Evolutionary conservation across 2,797 vertebrate genomes (phyloP), one percentile per base, ranked within the genome.

Genomic region (Passerculus sandwichensis): DNA sequence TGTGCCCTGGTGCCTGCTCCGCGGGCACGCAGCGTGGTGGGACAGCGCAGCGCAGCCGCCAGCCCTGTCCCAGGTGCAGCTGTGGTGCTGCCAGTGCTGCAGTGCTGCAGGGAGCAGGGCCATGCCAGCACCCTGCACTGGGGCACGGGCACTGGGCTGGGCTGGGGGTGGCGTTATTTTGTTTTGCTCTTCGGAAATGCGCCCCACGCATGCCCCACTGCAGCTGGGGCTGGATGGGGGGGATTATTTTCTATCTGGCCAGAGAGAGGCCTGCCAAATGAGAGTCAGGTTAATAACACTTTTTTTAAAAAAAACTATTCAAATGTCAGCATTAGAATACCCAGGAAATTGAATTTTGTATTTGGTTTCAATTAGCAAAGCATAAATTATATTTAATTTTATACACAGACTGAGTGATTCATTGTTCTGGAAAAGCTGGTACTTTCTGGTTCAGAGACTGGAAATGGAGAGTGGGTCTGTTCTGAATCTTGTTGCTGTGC

Each of bases 331-430:
- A 56, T 96, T 92, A 89, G 81, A 90, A 81, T 94, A 94, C 95
- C 89, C 32, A 42, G 92, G 94, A 97, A 97, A 97, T 91, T 97
- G 96, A 97, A 94, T 97, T 97, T 97, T 97, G 94, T 97, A 97
- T 98, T 97, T 98, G 97, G 97, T 98, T 98, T 98, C 97, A 97
- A 98, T 98, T 97, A 98, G 94, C 96, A 97, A 96, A 97, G 94
- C 96, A 97, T 97, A 97, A 97, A 97, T 98, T 97, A 96, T 96
- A 93, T 97, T 97, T 97, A 96, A 97, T 97, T 97, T 96, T 97
- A 80, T 96, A 75, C 91, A 67, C 81, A 77, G 50, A 86, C 83
- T 72, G 95, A 91, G 85, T 96, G 95, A 97, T 85, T 97, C 95
- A 95, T 95, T 91, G 94, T 91, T 96, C 93, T 96, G 94, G 92